These are phyloP conservation scores for Calyptomena viridis DNA, from an alignment of 2,113 vertebrate species.

Conservation along the genomic window DNA sequence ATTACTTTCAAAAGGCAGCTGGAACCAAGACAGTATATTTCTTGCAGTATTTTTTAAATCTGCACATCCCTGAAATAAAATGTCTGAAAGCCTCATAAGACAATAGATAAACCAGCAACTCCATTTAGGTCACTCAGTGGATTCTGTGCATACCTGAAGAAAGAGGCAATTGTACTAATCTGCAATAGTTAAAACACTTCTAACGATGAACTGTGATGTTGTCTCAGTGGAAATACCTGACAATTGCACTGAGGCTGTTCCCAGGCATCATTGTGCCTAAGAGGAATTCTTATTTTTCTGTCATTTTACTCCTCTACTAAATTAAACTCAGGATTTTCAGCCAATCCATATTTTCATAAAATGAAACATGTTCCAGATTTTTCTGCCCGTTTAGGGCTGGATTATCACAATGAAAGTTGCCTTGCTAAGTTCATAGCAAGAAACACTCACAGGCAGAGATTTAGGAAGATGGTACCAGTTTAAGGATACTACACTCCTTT, in stretches of 20 bases:
- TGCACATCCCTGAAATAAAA: conserved; percentile 12
- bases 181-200: conserved; percentile 3
- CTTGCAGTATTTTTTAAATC: conserved; percentile 26
- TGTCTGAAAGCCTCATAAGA: neutral
- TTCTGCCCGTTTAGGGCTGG: neutral
- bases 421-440: neutral
- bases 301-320: neutral
- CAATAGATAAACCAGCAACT: conserved; percentile 30
- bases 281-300: neutral
- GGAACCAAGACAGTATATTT: neutral
- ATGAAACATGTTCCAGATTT: neutral
- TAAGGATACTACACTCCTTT: neutral
- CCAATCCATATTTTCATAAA: neutral
- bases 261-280: neutral
- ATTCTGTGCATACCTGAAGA: conserved; percentile 5
- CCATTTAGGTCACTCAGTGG: neutral
- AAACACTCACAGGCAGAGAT: neutral
- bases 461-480: neutral
- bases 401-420: neutral
- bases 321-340: neutral
- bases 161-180: neutral
- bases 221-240: conserved; percentile 30
- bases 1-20: neutral
- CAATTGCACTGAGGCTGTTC: neutral
- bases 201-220: neutral